Evolutionary conservation across 2,797 vertebrate species (phyloP).

Genomic region (Cichlasoma orientale): DNA sequence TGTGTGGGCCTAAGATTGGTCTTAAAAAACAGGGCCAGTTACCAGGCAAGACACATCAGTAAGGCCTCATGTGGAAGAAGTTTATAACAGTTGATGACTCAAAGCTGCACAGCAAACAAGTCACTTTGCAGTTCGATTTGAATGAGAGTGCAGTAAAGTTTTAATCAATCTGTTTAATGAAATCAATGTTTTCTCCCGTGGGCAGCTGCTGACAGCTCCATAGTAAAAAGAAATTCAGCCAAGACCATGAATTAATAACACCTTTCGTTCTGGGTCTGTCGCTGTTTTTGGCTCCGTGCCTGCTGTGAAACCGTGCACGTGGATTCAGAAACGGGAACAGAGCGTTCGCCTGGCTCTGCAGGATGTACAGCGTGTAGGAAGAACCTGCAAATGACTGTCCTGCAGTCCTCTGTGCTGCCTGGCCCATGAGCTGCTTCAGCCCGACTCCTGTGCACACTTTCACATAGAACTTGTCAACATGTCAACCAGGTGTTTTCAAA

Average conservation of each 20-base stretch:
- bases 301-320: background rate
- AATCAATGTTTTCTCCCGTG: background rate
- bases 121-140: background rate
- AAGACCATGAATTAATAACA: background rate
- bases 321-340: background rate
- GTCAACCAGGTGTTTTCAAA: background rate
- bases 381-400: background rate
- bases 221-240: background rate
- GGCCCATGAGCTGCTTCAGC: background rate
- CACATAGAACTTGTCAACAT: slow-evolving; percentile 21
- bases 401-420: background rate
- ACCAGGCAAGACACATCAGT: background rate
- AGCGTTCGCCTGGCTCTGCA: background rate
- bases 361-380: background rate
- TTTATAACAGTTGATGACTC: background rate
- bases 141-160: slow-evolving; percentile 1
- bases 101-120: background rate
- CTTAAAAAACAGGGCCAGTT: background rate
- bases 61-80: background rate
- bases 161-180: slow-evolving; percentile 2
- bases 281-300: background rate
- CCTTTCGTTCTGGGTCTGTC: background rate
- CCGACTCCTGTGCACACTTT: slow-evolving; percentile 21
- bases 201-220: background rate
- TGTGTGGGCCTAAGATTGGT: slow-evolving; percentile 16